Conservation (phyloP, 2,113 vertebrate genomes). For the Anarrhichthys ocellatus region DNA sequence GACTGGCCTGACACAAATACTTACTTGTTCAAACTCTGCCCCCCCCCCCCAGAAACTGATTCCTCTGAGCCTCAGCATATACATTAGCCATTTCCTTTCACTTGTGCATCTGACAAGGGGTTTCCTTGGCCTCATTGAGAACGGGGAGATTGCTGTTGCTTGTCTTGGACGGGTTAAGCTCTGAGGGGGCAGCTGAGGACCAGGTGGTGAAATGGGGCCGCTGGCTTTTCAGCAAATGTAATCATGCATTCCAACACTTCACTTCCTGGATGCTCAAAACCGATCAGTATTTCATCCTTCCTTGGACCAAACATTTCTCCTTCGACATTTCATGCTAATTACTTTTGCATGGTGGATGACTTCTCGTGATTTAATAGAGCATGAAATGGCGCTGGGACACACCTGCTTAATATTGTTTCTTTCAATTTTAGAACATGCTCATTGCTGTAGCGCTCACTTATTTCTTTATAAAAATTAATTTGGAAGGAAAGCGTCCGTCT, state of each 20-base stretch:
- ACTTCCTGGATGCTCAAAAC: slow-evolving; percentile 46
- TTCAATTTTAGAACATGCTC: neutral
- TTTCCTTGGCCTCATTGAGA: slow-evolving; percentile 49
- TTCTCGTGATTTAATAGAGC: slow-evolving; percentile 35
- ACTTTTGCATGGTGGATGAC: slow-evolving; percentile 30
- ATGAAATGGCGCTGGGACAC: slow-evolving; percentile 28
- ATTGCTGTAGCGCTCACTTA: neutral
- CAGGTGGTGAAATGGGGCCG: slow-evolving; percentile 59
- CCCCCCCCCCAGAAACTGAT: slow-evolving; percentile 8
- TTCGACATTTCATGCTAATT: slow-evolving; percentile 32
- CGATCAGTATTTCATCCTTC: slow-evolving; percentile 29
- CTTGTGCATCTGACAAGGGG: slow-evolving; percentile 54
- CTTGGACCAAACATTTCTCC: slow-evolving; percentile 14
- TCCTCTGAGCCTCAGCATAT: slow-evolving; percentile 52
- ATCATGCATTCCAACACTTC: slow-evolving; percentile 45
- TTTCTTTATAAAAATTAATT: slow-evolving; percentile 27
- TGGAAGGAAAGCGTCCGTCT: slow-evolving; percentile 39
- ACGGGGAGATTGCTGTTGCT: slow-evolving; percentile 40
- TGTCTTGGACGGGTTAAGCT: slow-evolving; percentile 56
- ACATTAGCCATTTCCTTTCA: slow-evolving; percentile 66
- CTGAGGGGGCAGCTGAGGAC: slow-evolving; percentile 57
- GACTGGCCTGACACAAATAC: slow-evolving; percentile 62
- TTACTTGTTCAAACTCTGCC: slow-evolving; percentile 56
- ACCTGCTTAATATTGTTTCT: slow-evolving; percentile 29
- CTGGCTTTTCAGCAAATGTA: slow-evolving; percentile 44